Conservation (phyloP, 2,113 vertebrate genomes). For the Brachyistius frenatus region DNA sequence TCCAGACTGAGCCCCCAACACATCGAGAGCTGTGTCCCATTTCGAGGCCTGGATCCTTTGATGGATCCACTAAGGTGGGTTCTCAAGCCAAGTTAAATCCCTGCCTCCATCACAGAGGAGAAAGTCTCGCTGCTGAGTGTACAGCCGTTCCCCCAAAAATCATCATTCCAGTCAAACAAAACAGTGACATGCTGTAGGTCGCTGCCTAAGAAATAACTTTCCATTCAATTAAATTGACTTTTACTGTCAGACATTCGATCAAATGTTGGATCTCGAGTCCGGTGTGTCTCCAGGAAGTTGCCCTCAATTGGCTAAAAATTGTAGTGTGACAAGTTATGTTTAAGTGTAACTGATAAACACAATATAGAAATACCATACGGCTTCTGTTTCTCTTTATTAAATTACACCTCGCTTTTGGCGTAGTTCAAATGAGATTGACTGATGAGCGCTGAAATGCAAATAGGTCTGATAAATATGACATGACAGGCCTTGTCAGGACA, state of each 20-base stretch:
- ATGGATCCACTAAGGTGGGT: conserved; percentile 4
- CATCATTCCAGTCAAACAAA: neutral
- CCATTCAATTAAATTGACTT: neutral
- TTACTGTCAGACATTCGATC: neutral
- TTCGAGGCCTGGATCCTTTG: conserved; percentile 32
- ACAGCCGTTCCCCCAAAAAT: neutral
- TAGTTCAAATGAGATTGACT: neutral
- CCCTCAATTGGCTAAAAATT: neutral
- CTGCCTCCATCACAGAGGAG: neutral
- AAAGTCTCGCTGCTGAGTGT: neutral
- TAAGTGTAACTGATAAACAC: no score
- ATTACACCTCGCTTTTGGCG: neutral
- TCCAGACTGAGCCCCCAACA: conserved; percentile 17
- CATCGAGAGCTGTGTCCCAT: conserved; percentile 53
- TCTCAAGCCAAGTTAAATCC: conserved; percentile 4
- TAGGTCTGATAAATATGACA: neutral
- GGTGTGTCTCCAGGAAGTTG: neutral
- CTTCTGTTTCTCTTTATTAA: neutral
- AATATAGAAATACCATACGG: neutral
- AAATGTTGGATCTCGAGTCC: neutral
- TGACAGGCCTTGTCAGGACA: neutral
- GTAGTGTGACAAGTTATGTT: no score
- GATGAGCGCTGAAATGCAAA: neutral
- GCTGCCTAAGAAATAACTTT: neutral
- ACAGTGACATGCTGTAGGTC: neutral